Evolutionary conservation across 2,797 vertebrate genomes (phyloP), one percentile per base, ranked within the genome.

Genomic region (Peromyscus eremicus): DNA sequence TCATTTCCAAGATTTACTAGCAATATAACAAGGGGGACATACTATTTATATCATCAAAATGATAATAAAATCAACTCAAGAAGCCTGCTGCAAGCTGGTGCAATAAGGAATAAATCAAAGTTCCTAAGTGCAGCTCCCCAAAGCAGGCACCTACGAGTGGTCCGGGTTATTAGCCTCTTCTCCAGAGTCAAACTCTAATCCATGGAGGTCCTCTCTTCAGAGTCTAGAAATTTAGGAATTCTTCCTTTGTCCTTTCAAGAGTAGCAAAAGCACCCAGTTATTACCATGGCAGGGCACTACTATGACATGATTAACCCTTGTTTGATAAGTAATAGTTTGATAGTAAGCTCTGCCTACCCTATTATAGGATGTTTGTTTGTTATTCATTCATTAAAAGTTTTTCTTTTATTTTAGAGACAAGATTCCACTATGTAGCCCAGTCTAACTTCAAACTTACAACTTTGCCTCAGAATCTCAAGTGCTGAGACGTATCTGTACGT

Each of bases 161-260:
- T 66, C 27, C 71, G 16, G 0, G 21, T 25, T 17, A 19, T 19
- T 7, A 7, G 0, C 29, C 0, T n/a, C 81, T 27, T 14, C 21
- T 52, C 23, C 6, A 52, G 52, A 52, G 16, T 17, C 16, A 40
- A 11, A 21, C 12, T 77, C 34, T 84, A 75, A 62, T 2, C 46
- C 8, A 3, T 19, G 13, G 25, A 73, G 27, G 16, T 85, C 4
- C 32, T 55, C 4, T 79, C n/a, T 83, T 76, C 32, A 40, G 17
- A 0, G 49, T 90, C 6, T 34, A 52, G 55, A 43, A 86, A 43
- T 37, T 11, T 77, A 77, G 40, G 8, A 13, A 29, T 96, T 91
- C 37, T 94, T 83, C 62, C 85, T 70, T 25, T 66, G 1, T 29
- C 1, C 34, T 43, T 40, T 64, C 27, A 84, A n/a, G 8, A 83